Conservation (phyloP, 2,113 vertebrate genomes). For the Fregata magnificens region DNA sequence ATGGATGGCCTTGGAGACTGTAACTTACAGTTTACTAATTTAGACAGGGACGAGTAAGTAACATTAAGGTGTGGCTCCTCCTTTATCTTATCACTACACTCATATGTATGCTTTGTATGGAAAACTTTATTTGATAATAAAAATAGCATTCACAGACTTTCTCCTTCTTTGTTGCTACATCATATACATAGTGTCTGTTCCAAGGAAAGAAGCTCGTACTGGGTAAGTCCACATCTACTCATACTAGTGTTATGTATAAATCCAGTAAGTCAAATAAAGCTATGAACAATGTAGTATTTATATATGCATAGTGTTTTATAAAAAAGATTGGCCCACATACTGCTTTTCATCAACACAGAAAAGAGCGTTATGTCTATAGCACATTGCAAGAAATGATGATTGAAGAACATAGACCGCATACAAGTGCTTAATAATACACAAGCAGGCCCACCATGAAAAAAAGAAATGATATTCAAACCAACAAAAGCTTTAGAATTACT, state of each 20-base stretch:
- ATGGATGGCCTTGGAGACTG: background rate
- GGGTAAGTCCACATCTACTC: conserved; percentile 89
- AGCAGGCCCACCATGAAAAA: conserved; percentile 89
- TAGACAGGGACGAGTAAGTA: background rate
- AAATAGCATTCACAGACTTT: conserved; percentile 97
- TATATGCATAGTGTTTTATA: conserved; percentile 99
- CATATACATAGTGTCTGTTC: conserved; percentile 90
- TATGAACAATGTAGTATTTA: conserved; percentile 98
- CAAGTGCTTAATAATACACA: conserved; percentile 89
- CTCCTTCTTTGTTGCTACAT: conserved; percentile 89
- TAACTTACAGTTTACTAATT: background rate
- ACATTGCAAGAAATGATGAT: conserved; percentile 87
- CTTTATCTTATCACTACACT: conserved; percentile 64
- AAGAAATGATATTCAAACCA: conserved; percentile 80
- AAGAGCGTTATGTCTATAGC: conserved; percentile 87
- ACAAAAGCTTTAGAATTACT: conserved; percentile 85
- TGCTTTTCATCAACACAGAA: conserved; percentile 92
- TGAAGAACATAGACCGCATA: conserved; percentile 90
- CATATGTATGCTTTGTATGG: conserved; percentile 83
- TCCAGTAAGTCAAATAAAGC: conserved; percentile 96
- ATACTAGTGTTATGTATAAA: conserved; percentile 90
- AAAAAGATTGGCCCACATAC: conserved; percentile 94
- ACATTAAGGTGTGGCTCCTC: conserved; percentile 11
- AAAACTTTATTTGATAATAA: conserved; percentile 98
- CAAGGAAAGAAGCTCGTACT: conserved; percentile 85